Evolutionary conservation across 2,797 vertebrate species (phyloP).

Genomic region (Megaceryle alcyon): DNA sequence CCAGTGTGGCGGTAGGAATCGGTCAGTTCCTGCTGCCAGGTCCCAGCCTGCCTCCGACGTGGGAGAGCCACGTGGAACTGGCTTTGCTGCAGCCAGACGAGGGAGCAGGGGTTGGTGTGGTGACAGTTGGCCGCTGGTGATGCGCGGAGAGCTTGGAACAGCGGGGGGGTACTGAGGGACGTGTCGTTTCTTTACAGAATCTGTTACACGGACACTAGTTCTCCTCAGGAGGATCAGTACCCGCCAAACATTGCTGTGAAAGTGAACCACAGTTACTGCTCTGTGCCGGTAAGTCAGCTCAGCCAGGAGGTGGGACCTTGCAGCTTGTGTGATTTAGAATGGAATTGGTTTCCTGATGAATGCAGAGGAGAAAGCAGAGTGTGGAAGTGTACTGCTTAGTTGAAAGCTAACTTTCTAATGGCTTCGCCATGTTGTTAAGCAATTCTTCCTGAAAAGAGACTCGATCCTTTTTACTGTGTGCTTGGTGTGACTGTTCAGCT

Average conservation of each 20-base stretch:
- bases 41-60: fast-evolving
- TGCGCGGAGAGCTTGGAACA: background rate
- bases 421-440: background rate
- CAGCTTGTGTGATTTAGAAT: background rate
- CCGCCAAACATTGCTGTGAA: slow-evolving; percentile 98
- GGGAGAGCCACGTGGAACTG: background rate
- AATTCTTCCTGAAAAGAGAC: background rate
- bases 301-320: background rate
- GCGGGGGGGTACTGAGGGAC: background rate
- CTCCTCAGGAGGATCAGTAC: slow-evolving; percentile 97
- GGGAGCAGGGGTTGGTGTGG: background rate
- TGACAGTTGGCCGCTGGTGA: background rate
- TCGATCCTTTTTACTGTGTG: background rate
- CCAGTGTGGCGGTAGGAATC: background rate
- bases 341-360: background rate
- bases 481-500: background rate
- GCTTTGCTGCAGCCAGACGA: background rate
- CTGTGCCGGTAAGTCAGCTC: slow-evolving; percentile 89
- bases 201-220: slow-evolving; percentile 96
- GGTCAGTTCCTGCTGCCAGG: background rate
- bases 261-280: slow-evolving; percentile 99
- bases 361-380: background rate
- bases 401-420: background rate
- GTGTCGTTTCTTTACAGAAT: slow-evolving; percentile 80
- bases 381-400: background rate